Percentiles rank a stretch among this genome's conserved stretches.
These are phyloP conservation scores for Pocota personata DNA, from an alignment of 2,888 invertebrate genomes.

Conservation along the genomic window DNA sequence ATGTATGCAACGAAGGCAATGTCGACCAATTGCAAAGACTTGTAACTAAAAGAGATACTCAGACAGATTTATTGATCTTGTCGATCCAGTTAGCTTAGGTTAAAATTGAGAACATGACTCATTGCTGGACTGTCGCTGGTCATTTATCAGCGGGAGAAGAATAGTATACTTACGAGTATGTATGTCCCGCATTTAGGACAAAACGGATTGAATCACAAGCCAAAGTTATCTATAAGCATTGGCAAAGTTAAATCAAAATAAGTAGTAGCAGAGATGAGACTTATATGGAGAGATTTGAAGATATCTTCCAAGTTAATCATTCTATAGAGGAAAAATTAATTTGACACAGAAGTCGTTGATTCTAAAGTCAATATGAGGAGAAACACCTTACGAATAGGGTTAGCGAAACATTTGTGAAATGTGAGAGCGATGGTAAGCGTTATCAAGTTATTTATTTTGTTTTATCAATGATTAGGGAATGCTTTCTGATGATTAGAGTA, in stretches of 20 bases:
- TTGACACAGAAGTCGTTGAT: neutral
- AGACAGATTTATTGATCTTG: conserved; percentile 54
- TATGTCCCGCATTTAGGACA: neutral
- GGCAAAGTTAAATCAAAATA: conserved; percentile 45
- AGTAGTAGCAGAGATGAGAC: neutral
- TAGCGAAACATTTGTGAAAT: no score
- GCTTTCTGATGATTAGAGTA: no score
- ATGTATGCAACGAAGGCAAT: conserved; percentile 28
- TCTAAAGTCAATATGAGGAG: neutral
- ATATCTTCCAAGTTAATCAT: neutral
- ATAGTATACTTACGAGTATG: neutral
- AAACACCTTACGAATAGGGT: neutral
- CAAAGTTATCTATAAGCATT: neutral
- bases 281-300: neutral
- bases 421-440: no score
- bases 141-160: conserved; percentile 25
- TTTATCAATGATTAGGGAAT: no score
- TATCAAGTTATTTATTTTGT: no score
- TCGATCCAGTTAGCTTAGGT: conserved; percentile 36
- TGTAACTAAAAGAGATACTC: conserved; percentile 5
- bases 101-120: conserved; percentile 45
- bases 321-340: neutral
- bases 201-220: neutral
- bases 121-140: conserved; percentile 10
- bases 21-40: conserved; percentile 13